Conservation (phyloP, 2,113 vertebrate genomes). For the Nesogale talazaci region DNA sequence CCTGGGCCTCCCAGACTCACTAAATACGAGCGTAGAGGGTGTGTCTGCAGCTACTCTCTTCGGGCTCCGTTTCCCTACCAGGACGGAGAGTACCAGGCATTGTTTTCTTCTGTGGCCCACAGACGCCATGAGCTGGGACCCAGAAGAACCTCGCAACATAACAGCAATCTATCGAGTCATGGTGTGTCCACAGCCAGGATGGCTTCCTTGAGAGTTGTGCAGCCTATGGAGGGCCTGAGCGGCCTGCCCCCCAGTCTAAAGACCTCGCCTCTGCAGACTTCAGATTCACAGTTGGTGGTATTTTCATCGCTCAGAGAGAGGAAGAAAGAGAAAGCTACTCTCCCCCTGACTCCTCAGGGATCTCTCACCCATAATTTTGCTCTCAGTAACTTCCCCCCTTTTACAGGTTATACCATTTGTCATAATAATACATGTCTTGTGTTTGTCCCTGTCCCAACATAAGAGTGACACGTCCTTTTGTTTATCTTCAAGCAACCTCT, state of each 20-base stretch:
- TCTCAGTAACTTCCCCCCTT: background rate
- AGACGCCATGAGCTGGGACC: no score
- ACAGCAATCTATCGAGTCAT: no score
- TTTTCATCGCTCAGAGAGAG: background rate
- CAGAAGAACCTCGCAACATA: no score
- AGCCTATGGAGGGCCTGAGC: no score
- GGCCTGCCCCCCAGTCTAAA: no score
- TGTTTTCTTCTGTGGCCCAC: no score
- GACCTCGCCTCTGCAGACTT: background rate
- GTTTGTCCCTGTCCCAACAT: background rate
- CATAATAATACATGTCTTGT: slow-evolving; percentile 1
- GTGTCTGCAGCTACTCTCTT: no score
- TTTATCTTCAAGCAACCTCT: slow-evolving; percentile 14
- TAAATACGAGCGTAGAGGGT: no score
- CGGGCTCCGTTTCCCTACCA: no score
- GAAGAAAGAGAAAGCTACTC: background rate
- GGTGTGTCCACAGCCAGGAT: background rate
- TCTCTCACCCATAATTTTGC: background rate
- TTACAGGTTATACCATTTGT: background rate
- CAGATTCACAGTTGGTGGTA: background rate
- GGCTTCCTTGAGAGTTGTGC: no score
- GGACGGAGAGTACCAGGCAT: no score
- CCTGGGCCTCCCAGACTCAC: no score
- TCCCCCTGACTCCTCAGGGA: background rate
- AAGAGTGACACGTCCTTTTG: background rate